A percentile compares a stretch with the other conserved stretches of the same genome.
Conservation (phyloP, 2,888 invertebrate species). For the Leptura quadrifasciata region DNA sequence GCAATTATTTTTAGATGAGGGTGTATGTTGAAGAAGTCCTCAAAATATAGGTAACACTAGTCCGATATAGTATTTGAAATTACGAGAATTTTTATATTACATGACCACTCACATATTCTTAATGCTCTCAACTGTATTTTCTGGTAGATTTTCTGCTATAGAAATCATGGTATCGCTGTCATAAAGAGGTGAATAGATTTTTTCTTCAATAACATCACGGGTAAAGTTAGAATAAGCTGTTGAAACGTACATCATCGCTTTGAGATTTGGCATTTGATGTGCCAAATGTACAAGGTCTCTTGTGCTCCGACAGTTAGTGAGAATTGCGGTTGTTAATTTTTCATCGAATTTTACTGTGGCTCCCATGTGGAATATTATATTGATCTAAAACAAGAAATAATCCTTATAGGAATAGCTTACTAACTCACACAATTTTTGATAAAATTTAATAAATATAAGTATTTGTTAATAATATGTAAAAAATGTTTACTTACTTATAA, state of each 20-base stretch:
- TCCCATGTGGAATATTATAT: conserved; percentile 77
- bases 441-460: too few species aligned
- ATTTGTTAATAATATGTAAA: too few species aligned
- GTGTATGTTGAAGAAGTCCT: too few species aligned
- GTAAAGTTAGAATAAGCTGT: conserved; percentile 78
- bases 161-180: conserved; percentile 75
- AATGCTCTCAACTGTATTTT: conserved; percentile 75
- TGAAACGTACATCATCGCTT: conserved; percentile 78
- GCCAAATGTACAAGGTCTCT: conserved; percentile 80
- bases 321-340: conserved; percentile 82
- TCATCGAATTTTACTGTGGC: conserved; percentile 83
- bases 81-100: too few species aligned
- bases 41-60: too few species aligned
- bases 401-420: too few species aligned
- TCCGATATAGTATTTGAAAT: too few species aligned
- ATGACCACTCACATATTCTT: conserved; percentile 76
- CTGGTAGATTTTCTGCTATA: conserved; percentile 75
- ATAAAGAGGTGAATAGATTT: conserved; percentile 76
- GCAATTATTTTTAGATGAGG: too few species aligned
- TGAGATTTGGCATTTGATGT: conserved; percentile 79
- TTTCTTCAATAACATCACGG: conserved; percentile 73
- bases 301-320: conserved; percentile 84
- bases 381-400: conserved; percentile 64
- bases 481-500: too few species aligned
- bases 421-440: too few species aligned